These are phyloP conservation scores for Sander lucioperca DNA, from an alignment of 2,113 vertebrate species.

Conservation along the genomic window DNA sequence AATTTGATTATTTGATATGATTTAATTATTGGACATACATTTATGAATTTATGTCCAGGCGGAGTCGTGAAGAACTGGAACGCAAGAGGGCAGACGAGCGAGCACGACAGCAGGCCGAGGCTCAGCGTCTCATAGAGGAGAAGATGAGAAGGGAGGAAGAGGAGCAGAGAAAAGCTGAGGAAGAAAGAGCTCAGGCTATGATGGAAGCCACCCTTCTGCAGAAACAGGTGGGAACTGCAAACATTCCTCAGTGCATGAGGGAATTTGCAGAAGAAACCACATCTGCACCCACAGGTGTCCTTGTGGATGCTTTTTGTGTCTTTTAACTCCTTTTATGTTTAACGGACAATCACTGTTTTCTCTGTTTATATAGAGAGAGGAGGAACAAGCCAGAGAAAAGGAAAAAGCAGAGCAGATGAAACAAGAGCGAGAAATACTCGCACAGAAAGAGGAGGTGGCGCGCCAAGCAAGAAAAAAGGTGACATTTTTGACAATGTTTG, in stretches of 20 bases:
- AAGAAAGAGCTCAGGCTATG: conserved; percentile 86
- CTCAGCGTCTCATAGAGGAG: conserved; percentile 85
- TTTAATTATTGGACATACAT: background rate
- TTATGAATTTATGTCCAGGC: conserved; percentile 72
- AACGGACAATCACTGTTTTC: background rate
- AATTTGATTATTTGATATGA: background rate
- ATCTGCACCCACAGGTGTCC: background rate
- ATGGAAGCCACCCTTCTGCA: conserved; percentile 88
- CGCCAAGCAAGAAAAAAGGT: conserved; percentile 97
- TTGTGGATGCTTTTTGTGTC: background rate
- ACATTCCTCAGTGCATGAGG: background rate
- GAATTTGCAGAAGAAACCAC: background rate
- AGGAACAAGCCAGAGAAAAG: conserved; percentile 88
- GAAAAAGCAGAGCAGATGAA: conserved; percentile 85
- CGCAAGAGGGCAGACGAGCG: conserved; percentile 88
- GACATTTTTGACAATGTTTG: background rate
- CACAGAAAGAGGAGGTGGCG: conserved; percentile 93
- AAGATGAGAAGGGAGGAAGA: conserved; percentile 83
- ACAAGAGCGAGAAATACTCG: conserved; percentile 89
- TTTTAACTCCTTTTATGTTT: background rate
- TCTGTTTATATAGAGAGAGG: conserved; percentile 78
- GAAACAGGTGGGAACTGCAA: conserved; percentile 86
- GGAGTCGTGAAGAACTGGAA: conserved; percentile 88
- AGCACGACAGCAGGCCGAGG: conserved; percentile 84
- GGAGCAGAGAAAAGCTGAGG: conserved; percentile 85